Base-by-base conservation (phyloP, 2,888 invertebrate species). In the Pomacea canaliculata region DNA sequence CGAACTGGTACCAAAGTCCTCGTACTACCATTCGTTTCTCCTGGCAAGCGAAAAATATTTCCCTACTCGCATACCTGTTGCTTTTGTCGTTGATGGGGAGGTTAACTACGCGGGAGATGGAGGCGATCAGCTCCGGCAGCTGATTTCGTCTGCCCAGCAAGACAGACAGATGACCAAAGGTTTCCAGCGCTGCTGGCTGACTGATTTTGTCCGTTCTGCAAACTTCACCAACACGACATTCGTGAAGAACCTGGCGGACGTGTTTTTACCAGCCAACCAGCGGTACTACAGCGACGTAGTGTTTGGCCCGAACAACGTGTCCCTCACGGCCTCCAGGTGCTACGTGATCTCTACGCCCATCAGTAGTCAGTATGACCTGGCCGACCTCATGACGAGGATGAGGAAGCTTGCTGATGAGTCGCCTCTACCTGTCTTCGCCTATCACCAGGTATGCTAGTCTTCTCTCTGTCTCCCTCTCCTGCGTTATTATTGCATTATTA, bases 301-400 rank as follows among this genome's bases (percentile, higher is more conserved):
- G 37, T 77, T 83, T 49, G 79, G 80, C 66, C 48, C 59, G 13
- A 75, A 78, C 27, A 70, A 76, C 18, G 87, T 95, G 9, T 93
- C 71, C 93, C 94, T 97, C 49, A 87, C 95, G 7, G 96, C 96
- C 1, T 96, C 96, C 69, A 63, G 81, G 37, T 81, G 81, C 19
- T 76, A 78, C 37, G 70, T 77, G 4, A 70, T 76, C 59, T 77
- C 81, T 13, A 94, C 95, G 3, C 96, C 96, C 86, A 95, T 97
- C 70, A 95, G 95, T 0, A 96, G 96, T 73, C 96, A 96, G 16
- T 83, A 83, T 51, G 76, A 73, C 16, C 83, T 87, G 71, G 85
- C 85, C 0, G 70, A 82, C 19, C 74, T 86, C 60, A 87, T 88
- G 86, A 49, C 80, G 23, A 60, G 75, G 19, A 82, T 87, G 81